Percentiles rank a stretch among this genome's conserved stretches.
Evolutionary conservation across 2,888 invertebrate species (phyloP).

Genomic region (Phyllotreta striolata): DNA sequence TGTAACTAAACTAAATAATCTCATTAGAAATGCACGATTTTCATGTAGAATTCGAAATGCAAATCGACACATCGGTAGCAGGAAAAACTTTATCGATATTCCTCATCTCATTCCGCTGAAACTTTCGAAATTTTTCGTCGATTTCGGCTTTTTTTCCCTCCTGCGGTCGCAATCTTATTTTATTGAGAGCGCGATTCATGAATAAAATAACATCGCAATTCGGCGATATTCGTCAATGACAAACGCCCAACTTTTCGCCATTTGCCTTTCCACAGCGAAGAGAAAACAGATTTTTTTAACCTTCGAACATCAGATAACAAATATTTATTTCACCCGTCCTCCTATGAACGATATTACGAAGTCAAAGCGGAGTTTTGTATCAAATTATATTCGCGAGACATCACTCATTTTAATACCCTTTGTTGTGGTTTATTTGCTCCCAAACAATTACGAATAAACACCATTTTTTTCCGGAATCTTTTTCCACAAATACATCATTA

Average conservation of each 20-base stretch:
- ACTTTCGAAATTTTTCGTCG: neutral
- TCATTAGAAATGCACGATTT: too few species aligned
- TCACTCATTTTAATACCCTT: too few species aligned
- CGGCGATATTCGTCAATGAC: neutral
- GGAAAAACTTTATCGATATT: too few species aligned
- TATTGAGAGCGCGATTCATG: conserved; percentile 13
- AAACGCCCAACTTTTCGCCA: conserved; percentile 11
- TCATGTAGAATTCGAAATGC: too few species aligned
- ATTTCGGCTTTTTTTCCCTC: conserved; percentile 12
- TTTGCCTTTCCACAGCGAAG: conserved; percentile 8
- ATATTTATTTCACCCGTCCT: conserved; percentile 13
- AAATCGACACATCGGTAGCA: too few species aligned
- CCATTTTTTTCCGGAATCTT: too few species aligned
- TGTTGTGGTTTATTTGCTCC: too few species aligned
- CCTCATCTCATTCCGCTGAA: neutral
- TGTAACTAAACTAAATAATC: too few species aligned
- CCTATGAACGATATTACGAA: too few species aligned
- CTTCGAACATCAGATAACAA: conserved; percentile 19
- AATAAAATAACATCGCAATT: conserved; percentile 11
- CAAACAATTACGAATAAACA: too few species aligned
- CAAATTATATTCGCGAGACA: neutral
- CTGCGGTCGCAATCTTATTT: conserved; percentile 13
- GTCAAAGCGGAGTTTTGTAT: neutral
- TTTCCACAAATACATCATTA: too few species aligned
- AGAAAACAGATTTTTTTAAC: conserved; percentile 18